phyloP scores from a whole-genome alignment of 1,140 invertebrate species.

The Drosophila elegans region DNA sequence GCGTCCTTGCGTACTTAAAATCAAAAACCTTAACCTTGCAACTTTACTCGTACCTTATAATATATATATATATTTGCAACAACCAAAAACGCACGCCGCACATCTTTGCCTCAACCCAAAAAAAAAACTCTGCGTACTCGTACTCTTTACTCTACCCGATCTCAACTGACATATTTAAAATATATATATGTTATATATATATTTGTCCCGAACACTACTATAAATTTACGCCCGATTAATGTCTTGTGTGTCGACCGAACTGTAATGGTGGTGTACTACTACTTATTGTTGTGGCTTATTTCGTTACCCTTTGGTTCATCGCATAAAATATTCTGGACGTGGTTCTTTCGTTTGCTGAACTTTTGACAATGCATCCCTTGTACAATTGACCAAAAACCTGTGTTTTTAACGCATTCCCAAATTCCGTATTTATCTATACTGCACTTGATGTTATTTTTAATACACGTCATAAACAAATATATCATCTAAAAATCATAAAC shows the following conservation, averaged over 20 bases:
- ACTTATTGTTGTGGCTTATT: slow-evolving; percentile 7
- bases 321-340: slow-evolving; percentile 44
- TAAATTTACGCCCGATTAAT: slow-evolving; percentile 11
- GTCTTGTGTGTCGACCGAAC: slow-evolving; percentile 11
- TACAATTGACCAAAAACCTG: not conserved
- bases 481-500: not conserved
- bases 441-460: slow-evolving; percentile 9
- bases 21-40: slow-evolving; percentile 11
- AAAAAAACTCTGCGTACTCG: slow-evolving; percentile 2
- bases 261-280: no score
- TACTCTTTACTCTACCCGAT: slow-evolving; percentile 3
- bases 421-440: not conserved
- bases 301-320: slow-evolving; percentile 24
- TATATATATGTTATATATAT: slow-evolving; percentile 3
- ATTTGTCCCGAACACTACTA: not conserved
- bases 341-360: not conserved
- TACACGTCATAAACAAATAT: not conserved
- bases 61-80: slow-evolving; percentile 18
- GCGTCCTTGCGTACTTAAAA: not conserved
- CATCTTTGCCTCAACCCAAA: slow-evolving; percentile 17
- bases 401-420: not conserved
- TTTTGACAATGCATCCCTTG: slow-evolving; percentile 11
- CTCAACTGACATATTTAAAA: slow-evolving; percentile 10
- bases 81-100: slow-evolving; percentile 37
- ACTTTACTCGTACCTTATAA: slow-evolving; percentile 28